These are phyloP conservation scores for Megaptera novaeangliae DNA, from an alignment of 2,113 vertebrate species.

Conservation along the genomic window DNA sequence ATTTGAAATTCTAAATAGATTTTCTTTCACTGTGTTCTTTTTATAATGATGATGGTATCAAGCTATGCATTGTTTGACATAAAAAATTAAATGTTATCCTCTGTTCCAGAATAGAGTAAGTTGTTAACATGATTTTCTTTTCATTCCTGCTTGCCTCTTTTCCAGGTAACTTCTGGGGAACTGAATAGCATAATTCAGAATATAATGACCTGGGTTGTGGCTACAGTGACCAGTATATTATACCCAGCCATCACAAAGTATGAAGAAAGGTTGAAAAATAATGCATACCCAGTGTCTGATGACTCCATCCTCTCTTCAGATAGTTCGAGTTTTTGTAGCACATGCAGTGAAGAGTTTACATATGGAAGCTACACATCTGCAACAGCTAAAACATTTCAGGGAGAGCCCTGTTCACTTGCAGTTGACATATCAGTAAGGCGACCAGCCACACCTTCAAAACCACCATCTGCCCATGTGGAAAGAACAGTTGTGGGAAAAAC, in stretches of 20 bases:
- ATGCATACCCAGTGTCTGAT: not conserved
- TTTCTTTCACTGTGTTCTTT: not conserved
- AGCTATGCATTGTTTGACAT: not conserved
- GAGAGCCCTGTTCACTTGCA: not conserved
- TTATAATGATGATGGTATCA: not conserved
- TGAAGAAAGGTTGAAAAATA: conserved; percentile 47
- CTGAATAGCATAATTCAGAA: conserved; percentile 55
- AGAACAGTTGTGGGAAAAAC: not conserved
- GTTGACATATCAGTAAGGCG: conserved; percentile 19
- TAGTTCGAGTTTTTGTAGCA: conserved; percentile 55
- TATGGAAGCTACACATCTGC: conserved; percentile 21
- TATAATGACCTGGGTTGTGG: conserved; percentile 5
- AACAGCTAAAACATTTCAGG: not conserved
- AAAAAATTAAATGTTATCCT: not conserved
- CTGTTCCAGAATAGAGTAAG: not conserved
- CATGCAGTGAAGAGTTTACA: conserved; percentile 63
- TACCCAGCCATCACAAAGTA: conserved; percentile 64
- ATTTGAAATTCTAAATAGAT: not conserved
- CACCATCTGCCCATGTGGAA: conserved; percentile 4
- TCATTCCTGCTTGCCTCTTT: not conserved
- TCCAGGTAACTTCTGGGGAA: conserved; percentile 64
- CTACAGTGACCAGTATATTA: conserved; percentile 39
- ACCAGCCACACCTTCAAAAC: not conserved
- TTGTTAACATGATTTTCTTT: not conserved
- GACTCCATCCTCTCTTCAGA: conserved; percentile 35